Evolutionary conservation across 2,113 vertebrate species (phyloP).

Genomic region (Tyrannus savana): DNA sequence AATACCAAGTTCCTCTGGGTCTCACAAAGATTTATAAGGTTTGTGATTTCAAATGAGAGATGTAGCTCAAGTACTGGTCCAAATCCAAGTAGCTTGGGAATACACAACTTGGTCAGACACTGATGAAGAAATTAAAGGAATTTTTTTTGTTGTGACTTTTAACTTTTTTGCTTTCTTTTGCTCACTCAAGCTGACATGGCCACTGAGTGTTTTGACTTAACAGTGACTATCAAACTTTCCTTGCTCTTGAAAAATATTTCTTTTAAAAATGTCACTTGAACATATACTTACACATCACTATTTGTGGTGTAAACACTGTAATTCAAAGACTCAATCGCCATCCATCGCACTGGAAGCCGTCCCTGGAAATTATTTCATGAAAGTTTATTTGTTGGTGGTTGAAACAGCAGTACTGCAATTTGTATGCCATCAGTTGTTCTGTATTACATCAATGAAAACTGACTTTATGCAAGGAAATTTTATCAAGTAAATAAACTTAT

Average conservation of each 20-base stretch:
- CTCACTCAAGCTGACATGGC: background rate
- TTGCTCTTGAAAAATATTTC: background rate
- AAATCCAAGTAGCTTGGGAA: background rate
- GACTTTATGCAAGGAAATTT: background rate
- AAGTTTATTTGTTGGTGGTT: background rate
- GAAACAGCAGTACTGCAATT: background rate
- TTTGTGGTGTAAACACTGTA: constrained; percentile 92
- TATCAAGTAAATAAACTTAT: background rate
- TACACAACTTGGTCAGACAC: background rate
- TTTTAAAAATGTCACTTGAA: background rate
- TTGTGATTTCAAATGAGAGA: background rate
- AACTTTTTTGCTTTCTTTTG: background rate
- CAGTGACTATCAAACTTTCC: background rate
- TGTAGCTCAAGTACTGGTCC: background rate
- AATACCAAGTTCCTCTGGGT: background rate
- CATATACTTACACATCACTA: constrained; percentile 86
- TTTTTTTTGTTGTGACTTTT: background rate
- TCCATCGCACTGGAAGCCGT: constrained; percentile 89
- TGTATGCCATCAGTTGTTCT: background rate
- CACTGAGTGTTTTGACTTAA: background rate
- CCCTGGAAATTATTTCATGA: constrained; percentile 73
- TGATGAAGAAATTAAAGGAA: background rate
- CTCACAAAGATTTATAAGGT: background rate
- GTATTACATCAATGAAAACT: background rate
- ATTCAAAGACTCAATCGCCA: constrained; percentile 90